Percentiles rank a stretch among this genome's conserved stretches.
These are phyloP conservation scores for Peromyscus nudipes DNA, from an alignment of 2,797 vertebrate genomes.

Conservation along the genomic window DNA sequence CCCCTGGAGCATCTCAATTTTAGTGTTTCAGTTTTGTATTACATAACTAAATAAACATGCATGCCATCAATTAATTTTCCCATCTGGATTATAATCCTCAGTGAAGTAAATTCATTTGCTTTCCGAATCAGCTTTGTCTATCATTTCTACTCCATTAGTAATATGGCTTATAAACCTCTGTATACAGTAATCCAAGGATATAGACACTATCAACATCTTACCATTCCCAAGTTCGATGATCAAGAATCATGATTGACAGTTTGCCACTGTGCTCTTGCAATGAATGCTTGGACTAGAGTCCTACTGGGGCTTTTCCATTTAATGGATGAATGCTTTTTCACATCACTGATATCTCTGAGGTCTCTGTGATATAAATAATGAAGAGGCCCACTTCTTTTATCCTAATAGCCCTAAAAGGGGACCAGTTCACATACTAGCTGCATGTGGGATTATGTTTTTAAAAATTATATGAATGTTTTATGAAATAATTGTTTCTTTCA, in stretches of 20 bases:
- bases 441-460: not conserved
- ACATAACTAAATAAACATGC: not conserved
- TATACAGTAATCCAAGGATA: not conserved
- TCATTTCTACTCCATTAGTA: not conserved
- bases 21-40: not conserved
- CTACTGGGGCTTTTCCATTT: not conserved
- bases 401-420: not conserved
- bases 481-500: not conserved
- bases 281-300: not conserved
- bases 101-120: not conserved
- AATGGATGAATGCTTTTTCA: not conserved
- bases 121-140: not conserved
- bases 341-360: not conserved
- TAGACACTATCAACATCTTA: not conserved
- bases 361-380: not conserved
- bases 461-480: not conserved
- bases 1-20: not conserved
- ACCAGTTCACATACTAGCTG: not conserved
- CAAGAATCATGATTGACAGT: not conserved
- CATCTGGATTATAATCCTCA: not conserved
- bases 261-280: not conserved
- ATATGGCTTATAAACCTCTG: not conserved
- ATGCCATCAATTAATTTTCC: not conserved
- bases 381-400: not conserved
- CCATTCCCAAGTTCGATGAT: not conserved